Evolutionary conservation across 2,888 invertebrate genomes (phyloP).

Genomic region (Drosophila demipolita): DNA sequence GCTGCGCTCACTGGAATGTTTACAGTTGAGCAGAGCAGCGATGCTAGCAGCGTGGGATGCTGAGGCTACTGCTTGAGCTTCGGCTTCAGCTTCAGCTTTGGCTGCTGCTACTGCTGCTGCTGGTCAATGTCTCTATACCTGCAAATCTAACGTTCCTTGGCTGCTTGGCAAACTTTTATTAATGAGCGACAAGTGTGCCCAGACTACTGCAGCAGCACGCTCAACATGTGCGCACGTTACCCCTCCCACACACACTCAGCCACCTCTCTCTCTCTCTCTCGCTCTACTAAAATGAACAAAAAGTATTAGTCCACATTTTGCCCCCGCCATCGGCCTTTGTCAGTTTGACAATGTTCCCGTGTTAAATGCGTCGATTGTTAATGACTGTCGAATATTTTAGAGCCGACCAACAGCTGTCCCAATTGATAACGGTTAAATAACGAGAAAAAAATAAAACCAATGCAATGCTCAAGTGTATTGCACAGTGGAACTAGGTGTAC

Average conservation of each 20-base stretch:
- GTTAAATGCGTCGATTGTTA: constrained; percentile 48
- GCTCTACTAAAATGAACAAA: constrained; percentile 6
- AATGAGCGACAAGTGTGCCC: constrained; percentile 79
- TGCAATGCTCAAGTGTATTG: neutral
- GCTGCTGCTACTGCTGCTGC: constrained; percentile 33
- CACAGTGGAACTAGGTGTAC: constrained; percentile 29
- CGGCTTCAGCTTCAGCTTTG: constrained; percentile 4
- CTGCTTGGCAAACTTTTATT: constrained; percentile 66
- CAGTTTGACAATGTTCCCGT: constrained; percentile 34
- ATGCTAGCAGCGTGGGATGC: constrained; percentile 36
- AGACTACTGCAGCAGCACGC: constrained; percentile 47
- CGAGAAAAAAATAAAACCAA: constrained; percentile 1
- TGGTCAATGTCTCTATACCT: constrained; percentile 79
- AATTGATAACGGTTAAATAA: constrained; percentile 60
- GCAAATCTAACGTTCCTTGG: constrained; percentile 70
- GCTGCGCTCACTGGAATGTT: constrained; percentile 69
- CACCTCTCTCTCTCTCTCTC: neutral
- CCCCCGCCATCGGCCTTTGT: neutral
- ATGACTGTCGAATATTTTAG: constrained; percentile 72
- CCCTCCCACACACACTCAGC: neutral
- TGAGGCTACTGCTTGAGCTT: constrained; percentile 6
- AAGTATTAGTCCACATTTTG: constrained; percentile 24
- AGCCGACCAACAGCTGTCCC: constrained; percentile 60
- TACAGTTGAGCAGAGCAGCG: constrained; percentile 69
- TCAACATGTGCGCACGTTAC: constrained; percentile 61